phyloP scores from a whole-genome alignment of 2,888 invertebrate genomes.

The Catocala fraxini region DNA sequence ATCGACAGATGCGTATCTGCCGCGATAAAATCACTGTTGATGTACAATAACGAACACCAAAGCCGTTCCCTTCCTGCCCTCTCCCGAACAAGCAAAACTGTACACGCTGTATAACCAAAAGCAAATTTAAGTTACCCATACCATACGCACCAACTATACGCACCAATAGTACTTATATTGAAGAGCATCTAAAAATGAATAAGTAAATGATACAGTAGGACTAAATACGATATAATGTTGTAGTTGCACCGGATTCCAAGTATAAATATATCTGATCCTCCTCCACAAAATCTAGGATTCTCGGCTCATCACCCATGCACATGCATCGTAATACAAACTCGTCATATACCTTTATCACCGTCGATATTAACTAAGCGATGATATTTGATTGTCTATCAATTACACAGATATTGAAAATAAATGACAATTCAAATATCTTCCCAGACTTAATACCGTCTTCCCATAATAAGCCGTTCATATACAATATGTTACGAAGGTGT shows the following conservation, averaged over 20 bases:
- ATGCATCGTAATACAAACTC: conserved; percentile 36
- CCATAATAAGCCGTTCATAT: conserved; percentile 24
- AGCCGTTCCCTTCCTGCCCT: conserved; percentile 55
- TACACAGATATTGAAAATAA: neutral
- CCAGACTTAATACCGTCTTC: conserved; percentile 13
- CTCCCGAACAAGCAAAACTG: conserved; percentile 67
- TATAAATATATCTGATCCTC: conserved; percentile 9
- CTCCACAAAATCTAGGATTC: neutral
- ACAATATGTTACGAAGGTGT: conserved; percentile 1
- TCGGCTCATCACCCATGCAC: conserved; percentile 43
- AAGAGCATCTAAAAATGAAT: conserved; percentile 25
- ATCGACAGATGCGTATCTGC: conserved; percentile 52
- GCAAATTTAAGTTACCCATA: conserved; percentile 52
- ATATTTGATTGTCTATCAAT: conserved; percentile 3
- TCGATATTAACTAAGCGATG: conserved; percentile 7
- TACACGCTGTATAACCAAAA: conserved; percentile 62
- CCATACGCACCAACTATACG: conserved; percentile 41
- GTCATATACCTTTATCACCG: conserved; percentile 3
- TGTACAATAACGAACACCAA: conserved; percentile 62
- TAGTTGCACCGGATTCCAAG: conserved; percentile 24
- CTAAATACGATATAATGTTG: conserved; percentile 16
- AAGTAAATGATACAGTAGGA: conserved; percentile 18
- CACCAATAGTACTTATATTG: conserved; percentile 27
- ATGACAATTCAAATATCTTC: conserved; percentile 32
- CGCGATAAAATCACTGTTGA: conserved; percentile 63